phyloP scores from a whole-genome alignment of 1,140 invertebrate species.

The Drosophila nasuta region DNA sequence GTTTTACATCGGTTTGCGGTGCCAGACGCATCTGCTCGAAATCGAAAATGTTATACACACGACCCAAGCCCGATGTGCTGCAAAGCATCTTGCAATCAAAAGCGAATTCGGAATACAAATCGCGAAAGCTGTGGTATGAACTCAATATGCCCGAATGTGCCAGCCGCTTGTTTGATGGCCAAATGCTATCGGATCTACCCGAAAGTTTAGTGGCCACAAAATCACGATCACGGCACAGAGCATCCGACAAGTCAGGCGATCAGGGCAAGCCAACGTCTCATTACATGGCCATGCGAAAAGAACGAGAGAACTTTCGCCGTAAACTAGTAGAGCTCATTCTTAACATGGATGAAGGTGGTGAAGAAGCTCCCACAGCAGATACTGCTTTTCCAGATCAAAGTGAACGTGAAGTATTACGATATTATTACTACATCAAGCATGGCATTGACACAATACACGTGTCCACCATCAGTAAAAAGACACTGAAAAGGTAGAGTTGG shows the following conservation, averaged over 20 bases:
- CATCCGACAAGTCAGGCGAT: constrained; percentile 6
- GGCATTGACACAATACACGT: constrained; percentile 95
- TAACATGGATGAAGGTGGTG: constrained; percentile 83
- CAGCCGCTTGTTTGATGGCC: constrained; percentile 70
- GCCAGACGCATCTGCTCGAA: constrained; percentile 64
- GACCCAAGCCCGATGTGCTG: constrained; percentile 76
- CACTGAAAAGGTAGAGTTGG: constrained; percentile 86
- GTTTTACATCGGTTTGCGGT: constrained; percentile 67
- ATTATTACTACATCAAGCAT: constrained; percentile 95
- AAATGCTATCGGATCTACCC: constrained; percentile 73
- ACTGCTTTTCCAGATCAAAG: constrained; percentile 86
- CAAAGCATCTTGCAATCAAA: constrained; percentile 76
- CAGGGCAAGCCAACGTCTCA: constrained; percentile 43
- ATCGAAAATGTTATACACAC: constrained; percentile 71
- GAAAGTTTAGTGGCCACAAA: constrained; percentile 64
- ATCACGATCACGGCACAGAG: constrained; percentile 21
- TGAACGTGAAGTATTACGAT: constrained; percentile 91
- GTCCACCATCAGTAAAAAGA: constrained; percentile 89
- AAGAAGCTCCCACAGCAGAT: constrained; percentile 74
- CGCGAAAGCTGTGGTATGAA: constrained; percentile 80
- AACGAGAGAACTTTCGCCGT: constrained; percentile 92
- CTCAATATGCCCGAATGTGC: constrained; percentile 82
- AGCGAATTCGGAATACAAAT: constrained; percentile 78
- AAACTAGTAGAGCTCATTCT: constrained; percentile 91
- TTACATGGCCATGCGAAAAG: constrained; percentile 87